Conservation (phyloP, 2,888 invertebrate species). For the Pachydiplax longipennis region DNA sequence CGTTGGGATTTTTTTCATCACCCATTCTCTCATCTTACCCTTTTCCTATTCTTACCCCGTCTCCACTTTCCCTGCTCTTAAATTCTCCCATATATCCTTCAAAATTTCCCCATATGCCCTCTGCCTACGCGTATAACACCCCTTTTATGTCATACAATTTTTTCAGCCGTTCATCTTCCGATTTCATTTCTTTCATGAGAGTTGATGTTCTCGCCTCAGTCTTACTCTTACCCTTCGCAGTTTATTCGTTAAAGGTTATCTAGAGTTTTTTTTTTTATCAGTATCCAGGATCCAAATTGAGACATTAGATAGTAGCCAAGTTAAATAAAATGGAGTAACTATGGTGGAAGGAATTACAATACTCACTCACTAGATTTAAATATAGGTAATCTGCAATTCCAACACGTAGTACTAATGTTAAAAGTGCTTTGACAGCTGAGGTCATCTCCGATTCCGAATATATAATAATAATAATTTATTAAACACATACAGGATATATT, state of each 20-base stretch:
- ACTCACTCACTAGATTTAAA: too few species aligned
- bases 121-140: conserved; percentile 30
- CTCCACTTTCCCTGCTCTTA: not conserved
- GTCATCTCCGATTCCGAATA: too few species aligned
- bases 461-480: too few species aligned
- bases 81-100: not conserved
- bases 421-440: too few species aligned
- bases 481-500: too few species aligned
- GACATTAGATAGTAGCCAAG: too few species aligned
- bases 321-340: too few species aligned
- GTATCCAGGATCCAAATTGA: too few species aligned
- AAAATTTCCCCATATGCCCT: conserved; percentile 15
- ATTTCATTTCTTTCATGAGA: not conserved
- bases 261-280: too few species aligned
- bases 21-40: not conserved
- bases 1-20: conserved; percentile 26
- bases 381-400: too few species aligned
- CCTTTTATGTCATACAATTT: conserved; percentile 27
- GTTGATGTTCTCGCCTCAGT: not conserved
- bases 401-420: too few species aligned
- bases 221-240: not conserved
- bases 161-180: not conserved
- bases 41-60: not conserved
- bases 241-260: not conserved
- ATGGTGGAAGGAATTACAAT: too few species aligned